Evolutionary conservation across 2,113 vertebrate genomes (phyloP), one percentile per base, ranked within the genome.

Genomic region (Solea solea): DNA sequence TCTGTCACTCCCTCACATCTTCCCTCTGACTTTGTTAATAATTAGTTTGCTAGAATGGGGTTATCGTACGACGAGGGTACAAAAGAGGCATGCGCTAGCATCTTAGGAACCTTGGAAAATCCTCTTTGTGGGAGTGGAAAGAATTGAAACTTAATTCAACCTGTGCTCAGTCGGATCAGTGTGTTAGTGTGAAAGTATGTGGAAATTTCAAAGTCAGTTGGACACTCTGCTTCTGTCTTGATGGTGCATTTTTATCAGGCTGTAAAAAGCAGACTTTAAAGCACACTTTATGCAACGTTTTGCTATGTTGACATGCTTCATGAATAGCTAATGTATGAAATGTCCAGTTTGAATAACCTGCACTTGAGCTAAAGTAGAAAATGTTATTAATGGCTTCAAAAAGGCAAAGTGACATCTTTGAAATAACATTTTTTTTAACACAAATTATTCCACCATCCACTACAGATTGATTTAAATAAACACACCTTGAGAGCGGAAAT

Each of bases 41-140:
- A 90, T 90, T 86, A 81, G 74, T 86, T 84, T 81, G 70, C 72
- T 56, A 39, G 77, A 80, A 83, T 76, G 59, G 65, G 65, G 63
- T 84, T 84, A 85, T 85, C 60, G 77, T 63, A 79, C 64, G 69
- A 81, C 71, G 65, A 82, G 74, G 62, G 61, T 28, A 44, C 68
- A 74, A 71, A 80, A 64, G 52, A 72, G 41, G 68, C 49, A 74
- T 42, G 76, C 54, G 55, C 40, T 60, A 62, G 60, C 9, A 16
- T 76, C 80, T 71, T 85, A 72, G 88, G 74, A 76, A 79, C 71
- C 77, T 64, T 78, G 64, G 80, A 83, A 78, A 85, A 75, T 82
- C 76, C 59, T 79, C 61, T 81, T 64, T 80, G 80, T 83, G 73
- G 63, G 52, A 63, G 73, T 68, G 64, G 76, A 81, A 75, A 76